Base-by-base conservation (phyloP, 2,797 vertebrate species). In the Tarsius wallacei region DNA sequence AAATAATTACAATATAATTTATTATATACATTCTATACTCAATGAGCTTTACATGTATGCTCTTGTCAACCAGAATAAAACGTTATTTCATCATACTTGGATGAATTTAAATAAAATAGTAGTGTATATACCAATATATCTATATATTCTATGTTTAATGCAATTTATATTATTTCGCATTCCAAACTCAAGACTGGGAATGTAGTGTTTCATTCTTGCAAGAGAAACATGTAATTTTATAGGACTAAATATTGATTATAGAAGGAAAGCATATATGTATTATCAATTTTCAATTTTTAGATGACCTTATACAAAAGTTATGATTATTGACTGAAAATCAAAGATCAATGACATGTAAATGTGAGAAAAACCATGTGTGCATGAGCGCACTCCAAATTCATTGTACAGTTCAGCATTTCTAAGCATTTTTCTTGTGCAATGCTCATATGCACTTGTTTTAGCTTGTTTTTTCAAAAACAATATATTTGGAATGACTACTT, bases 371-470 rank as follows among this genome's bases (percentile, higher is more conserved):
- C 2, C 17, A 26, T 2, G n/a, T 6, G 31, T 1, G 9, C 28
- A 12, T 6, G 31, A 1, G 9, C 28, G 8, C 0, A 7, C 16
- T 61, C 26, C 15, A 31, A n/a, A n/a, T 3, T 11, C 1, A 4
- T 2, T 0, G 24, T 4, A 0, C 5, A 8, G 4, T 2, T 15
- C 8, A 5, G 11, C 17, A 51, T 36, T 51, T 24, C 9, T 31
- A 42, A 33, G 4, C 6, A 3, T 6, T 31, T 4, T 31, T 4
- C 8, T 21, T 26, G 8, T 0, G 9, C 13, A 36, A 59, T 3
- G 7, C 5, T 4, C 0, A 0, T 3, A 42, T 71, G 1, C 0
- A 12, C 19, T 61, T 59, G 51, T 42, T 49, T 16, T 0, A 74
- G 31, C 16, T 10, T 47, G 33, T 24, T 68, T 55, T 24, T 57